Conservation (phyloP, 2,113 vertebrate genomes). For the Malurus alboscapulatus region DNA sequence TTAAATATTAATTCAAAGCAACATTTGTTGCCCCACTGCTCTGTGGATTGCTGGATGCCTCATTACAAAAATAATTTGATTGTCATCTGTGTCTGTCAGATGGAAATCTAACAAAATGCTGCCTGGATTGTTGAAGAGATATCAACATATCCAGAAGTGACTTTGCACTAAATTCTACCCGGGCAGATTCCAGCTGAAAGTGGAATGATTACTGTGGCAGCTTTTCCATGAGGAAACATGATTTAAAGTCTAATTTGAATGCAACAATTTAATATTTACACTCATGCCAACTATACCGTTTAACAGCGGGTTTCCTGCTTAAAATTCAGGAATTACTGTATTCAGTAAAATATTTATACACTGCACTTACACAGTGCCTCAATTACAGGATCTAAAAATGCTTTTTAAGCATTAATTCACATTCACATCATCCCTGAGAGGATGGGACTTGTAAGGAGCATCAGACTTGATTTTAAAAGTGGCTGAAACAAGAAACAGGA, state of each 20-base stretch:
- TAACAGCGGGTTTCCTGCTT: not conserved
- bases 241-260: conserved; percentile 24
- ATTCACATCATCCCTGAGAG: not conserved
- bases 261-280: conserved; percentile 41
- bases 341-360: conserved; percentile 52
- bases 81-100: conserved; percentile 19
- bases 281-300: not conserved
- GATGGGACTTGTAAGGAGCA: not conserved
- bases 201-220: not conserved
- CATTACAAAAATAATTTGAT: conserved; percentile 48
- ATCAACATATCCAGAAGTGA: not conserved
- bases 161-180: not conserved
- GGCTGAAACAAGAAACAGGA: not conserved
- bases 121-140: not conserved
- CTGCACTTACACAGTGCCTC: conserved; percentile 1
- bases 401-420: conserved; percentile 35
- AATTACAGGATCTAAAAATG: conserved; percentile 44
- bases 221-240: not conserved
- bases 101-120: not conserved
- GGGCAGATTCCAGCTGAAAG: not conserved
- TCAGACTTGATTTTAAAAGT: not conserved
- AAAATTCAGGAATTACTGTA: conserved; percentile 37
- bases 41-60: conserved; percentile 24
- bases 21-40: conserved; percentile 22
- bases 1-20: conserved; percentile 60